These are phyloP conservation scores for Centropyge bicolor DNA, from an alignment of 2,797 vertebrate species.

Conservation along the genomic window DNA sequence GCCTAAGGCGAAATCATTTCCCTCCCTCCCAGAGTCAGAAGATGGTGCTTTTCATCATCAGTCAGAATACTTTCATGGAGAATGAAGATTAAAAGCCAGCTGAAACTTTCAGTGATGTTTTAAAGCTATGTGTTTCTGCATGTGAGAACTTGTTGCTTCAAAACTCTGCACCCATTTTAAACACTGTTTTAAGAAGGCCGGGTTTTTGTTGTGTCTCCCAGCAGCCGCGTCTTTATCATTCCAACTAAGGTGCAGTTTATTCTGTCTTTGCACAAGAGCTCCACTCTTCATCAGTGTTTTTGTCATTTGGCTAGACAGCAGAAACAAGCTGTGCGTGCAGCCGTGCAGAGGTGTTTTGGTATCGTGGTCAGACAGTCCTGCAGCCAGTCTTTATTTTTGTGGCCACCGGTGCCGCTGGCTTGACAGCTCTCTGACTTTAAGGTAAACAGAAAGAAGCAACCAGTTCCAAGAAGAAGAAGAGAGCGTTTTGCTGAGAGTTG, in stretches of 20 bases:
- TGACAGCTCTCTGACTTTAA: conserved; percentile 32
- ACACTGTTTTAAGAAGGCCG: neutral
- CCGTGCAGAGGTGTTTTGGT: conserved; percentile 45
- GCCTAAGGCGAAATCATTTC: conserved; percentile 31
- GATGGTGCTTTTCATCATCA: conserved; percentile 24
- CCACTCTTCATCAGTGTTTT: conserved; percentile 33
- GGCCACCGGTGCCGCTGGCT: conserved; percentile 18
- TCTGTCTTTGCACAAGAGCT: conserved; percentile 27
- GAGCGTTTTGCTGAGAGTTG: conserved; percentile 1
- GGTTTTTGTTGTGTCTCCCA: neutral
- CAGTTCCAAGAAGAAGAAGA: conserved; percentile 18
- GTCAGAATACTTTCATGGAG: conserved; percentile 19
- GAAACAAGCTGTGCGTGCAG: conserved; percentile 31
- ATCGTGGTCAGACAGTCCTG: conserved; percentile 57
- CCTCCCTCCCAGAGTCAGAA: conserved; percentile 24
- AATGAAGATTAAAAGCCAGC: conserved; percentile 36
- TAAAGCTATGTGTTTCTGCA: conserved; percentile 7
- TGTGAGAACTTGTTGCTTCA: neutral
- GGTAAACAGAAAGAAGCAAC: conserved; percentile 47
- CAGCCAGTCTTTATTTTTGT: conserved; percentile 52
- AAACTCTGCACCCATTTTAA: neutral
- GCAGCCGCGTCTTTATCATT: neutral
- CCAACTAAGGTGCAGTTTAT: neutral
- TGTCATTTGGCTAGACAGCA: conserved; percentile 19
- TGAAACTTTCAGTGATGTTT: conserved; percentile 10